phyloP scores from a whole-genome alignment of 2,888 invertebrate species.

The Vandiemenella viatica region DNA sequence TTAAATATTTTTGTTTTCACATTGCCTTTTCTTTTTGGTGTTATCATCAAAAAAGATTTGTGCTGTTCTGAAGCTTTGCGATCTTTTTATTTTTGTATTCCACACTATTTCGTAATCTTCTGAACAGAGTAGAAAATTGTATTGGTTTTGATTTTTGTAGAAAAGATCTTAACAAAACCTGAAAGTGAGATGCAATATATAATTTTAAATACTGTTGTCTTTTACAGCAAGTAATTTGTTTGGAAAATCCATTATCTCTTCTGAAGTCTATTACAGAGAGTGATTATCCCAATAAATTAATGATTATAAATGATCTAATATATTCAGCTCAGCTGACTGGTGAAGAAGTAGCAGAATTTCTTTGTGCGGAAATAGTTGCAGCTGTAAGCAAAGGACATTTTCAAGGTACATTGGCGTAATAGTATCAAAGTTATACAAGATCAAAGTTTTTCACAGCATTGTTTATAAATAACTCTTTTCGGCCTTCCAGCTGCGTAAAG shows the following conservation, averaged over 20 bases:
- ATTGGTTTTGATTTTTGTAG: too few species aligned
- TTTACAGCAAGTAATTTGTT: slow-evolving; percentile 37
- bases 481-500: neutral
- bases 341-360: slow-evolving; percentile 39
- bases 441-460: neutral
- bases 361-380: slow-evolving; percentile 44
- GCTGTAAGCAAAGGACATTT: slow-evolving; percentile 22
- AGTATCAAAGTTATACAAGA: neutral
- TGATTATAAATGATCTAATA: slow-evolving; percentile 44
- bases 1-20: too few species aligned
- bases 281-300: slow-evolving; percentile 36
- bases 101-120: too few species aligned
- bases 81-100: too few species aligned
- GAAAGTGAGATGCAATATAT: too few species aligned
- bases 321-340: slow-evolving; percentile 37
- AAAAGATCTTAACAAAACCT: too few species aligned
- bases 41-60: too few species aligned
- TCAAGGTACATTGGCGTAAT: slow-evolving; percentile 21
- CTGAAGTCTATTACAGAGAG: slow-evolving; percentile 36
- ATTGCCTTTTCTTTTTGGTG: too few species aligned
- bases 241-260: slow-evolving; percentile 34
- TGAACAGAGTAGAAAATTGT: too few species aligned
- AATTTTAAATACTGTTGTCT: too few species aligned
- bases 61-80: too few species aligned
- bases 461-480: neutral